Base-by-base conservation (phyloP, 2,797 vertebrate genomes). In the Coregonus sp. region DNA sequence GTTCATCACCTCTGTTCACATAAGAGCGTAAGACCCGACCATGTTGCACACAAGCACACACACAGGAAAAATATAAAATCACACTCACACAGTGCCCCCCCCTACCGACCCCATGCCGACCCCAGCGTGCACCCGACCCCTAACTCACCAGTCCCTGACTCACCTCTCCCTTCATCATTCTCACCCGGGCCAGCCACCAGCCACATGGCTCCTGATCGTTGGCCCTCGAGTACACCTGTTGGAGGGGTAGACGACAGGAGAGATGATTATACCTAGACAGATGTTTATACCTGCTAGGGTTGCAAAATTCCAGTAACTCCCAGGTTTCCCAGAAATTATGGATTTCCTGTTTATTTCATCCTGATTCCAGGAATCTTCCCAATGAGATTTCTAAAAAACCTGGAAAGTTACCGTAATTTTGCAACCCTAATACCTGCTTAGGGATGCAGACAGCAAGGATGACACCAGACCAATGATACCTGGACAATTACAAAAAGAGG, bases 141-240 rank as follows among this genome's bases (percentile, higher is more conserved):
- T 25, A 5, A 75, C 87, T 87, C 74, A 78, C 61, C 72, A 70
- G 67, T 37, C 14, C 67, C 68, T 20, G 18, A 89, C 95, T 95
- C 79, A 97, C 97, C 90, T 97, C 96, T 84, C 97, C 96, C 88
- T 97, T 98, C 95, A 97, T 97, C 97, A 98, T 98, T 81, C 96
- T 92, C 86, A 98, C 96, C 25, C 96, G 92, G 16, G 96, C 97
- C 86, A 97, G 86, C 97, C 97, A 98, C 97, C 97, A 98, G 86
- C 97, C 97, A 72, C 96, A 97, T 15, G 96, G 96, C 86, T 97
- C 97, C 81, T 97, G 96, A 63, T 97, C 97, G 12, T 97, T 97
- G 74, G 96, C 96, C 90, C 96, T 91, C 68, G 96, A 97, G 91
- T 96, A 97, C 52, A 98, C 96, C 96, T 97, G 83, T 0, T 52